Evolutionary conservation across 2,113 vertebrate species (phyloP).

Genomic region (Ailuropoda melanoleuca): DNA sequence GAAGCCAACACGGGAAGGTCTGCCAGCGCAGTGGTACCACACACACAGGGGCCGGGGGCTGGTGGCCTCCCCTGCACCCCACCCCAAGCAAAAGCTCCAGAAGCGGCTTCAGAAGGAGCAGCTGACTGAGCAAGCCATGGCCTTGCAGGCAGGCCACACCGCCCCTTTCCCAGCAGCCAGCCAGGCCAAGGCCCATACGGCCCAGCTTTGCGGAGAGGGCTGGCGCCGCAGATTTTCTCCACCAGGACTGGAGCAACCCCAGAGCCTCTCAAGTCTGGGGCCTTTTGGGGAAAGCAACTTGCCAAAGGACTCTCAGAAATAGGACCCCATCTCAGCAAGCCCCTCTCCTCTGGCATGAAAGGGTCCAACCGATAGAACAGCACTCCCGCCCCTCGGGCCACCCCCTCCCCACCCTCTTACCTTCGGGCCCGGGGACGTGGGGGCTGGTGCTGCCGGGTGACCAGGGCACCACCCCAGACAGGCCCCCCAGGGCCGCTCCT

Average conservation of each 20-base stretch:
- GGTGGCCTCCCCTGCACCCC: background rate
- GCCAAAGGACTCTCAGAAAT: background rate
- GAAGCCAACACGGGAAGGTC: no score
- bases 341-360: background rate
- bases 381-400: background rate
- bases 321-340: background rate
- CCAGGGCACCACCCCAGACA: slow-evolving; percentile 91
- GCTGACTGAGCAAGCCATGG: background rate
- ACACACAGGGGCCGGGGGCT: background rate
- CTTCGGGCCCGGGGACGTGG: slow-evolving; percentile 89
- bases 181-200: no score
- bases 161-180: fast-evolving
- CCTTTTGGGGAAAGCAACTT: background rate
- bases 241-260: no score
- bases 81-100: background rate
- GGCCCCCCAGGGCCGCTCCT: slow-evolving; percentile 92
- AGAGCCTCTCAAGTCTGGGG: background rate
- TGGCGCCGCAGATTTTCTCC: background rate
- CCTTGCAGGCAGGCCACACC: no score
- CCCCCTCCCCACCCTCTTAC: slow-evolving; percentile 85
- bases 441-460: slow-evolving; percentile 91
- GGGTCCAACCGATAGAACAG: background rate
- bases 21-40: fast-evolving
- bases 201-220: background rate
- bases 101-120: background rate